Evolutionary conservation across 2,888 invertebrate species (phyloP), one percentile per base, ranked within the genome.

Genomic region (Heliconius charithonia): DNA sequence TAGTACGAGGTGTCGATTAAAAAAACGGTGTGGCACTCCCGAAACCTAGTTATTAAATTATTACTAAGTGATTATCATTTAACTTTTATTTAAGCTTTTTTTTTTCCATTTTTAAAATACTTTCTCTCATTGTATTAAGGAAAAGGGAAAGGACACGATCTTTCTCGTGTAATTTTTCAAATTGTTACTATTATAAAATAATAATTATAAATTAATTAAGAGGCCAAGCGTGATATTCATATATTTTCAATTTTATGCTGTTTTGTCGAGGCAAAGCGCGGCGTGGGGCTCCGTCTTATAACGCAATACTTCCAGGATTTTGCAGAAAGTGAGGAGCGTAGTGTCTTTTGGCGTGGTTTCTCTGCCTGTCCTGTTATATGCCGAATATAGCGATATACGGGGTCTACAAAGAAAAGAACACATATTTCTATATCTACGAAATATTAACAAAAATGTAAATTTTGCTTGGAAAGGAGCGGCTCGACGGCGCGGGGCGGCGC

Each of bases 1-100:
- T 94, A 92, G 89, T 85, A 84, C 82, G 86, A 93, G 93, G 94
- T 94, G 94, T 94, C 92, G 93, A 94, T 90, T 92, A 92, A 92
- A 93, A 92, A 93, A 94, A 91, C 89, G 86, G 87, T 87, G 88
- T 88, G 87, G 87, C 89, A 88, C 87, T 90, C 88, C 86, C 86
- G 88, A 91, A 91, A 93, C 92, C 88, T 90, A 90, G 89, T 89
- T 87, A 92, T 93, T 93, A 92, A 84, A 86, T 66, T 27, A 63
- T 63, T 74, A 77, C 72, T 75, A 56, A 72, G n/a, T 65, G 29
- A 65, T 51, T 59, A 56, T 63, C 7, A 4, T 69, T 37, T 41
- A 37, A 59, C 4, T 73, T 22, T 37, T 37, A 2, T 4, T 56
- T 56, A 72, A 72, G 3, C 9, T 56, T 22, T 56, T 56, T 56